Evolutionary conservation across 2,113 vertebrate species (phyloP).

Genomic region (Rhineura floridana): DNA sequence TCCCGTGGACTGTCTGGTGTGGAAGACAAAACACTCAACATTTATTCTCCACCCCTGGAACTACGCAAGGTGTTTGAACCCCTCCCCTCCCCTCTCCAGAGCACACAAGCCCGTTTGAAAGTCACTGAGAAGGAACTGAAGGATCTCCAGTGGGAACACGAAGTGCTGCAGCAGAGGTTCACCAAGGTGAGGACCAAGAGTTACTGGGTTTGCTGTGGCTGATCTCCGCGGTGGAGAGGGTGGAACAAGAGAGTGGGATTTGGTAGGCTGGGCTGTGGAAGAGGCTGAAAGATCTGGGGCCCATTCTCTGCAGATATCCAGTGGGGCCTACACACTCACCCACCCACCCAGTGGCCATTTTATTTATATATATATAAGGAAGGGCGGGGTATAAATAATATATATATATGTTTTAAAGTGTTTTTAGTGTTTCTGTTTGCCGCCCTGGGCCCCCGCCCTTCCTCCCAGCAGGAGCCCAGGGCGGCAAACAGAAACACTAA

Average conservation of each 20-base stretch:
- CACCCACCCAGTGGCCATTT: too few relatives aligned
- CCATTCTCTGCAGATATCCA: not conserved
- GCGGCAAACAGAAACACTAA: too few relatives aligned
- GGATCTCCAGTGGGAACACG: slow-evolving; percentile 82
- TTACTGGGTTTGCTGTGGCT: not conserved
- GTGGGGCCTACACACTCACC: too few relatives aligned
- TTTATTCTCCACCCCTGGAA: not conserved
- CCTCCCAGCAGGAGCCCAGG: too few relatives aligned
- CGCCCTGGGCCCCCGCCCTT: too few relatives aligned
- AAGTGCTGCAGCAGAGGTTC: slow-evolving; percentile 86
- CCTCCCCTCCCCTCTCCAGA: slow-evolving; percentile 59
- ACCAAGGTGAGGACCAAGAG: slow-evolving; percentile 76
- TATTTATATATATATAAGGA: too few relatives aligned
- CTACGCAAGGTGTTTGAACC: not conserved
- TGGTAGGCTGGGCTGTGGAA: not conserved
- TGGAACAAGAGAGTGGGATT: not conserved
- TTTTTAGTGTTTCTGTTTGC: too few relatives aligned
- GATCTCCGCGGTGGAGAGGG: not conserved
- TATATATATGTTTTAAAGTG: too few relatives aligned
- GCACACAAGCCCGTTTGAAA: slow-evolving; percentile 75
- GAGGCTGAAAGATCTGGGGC: not conserved
- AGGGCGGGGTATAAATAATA: too few relatives aligned
- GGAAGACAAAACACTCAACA: not conserved
- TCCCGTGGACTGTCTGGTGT: not conserved
- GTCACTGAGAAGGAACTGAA: slow-evolving; percentile 78